Base-by-base conservation (phyloP, 2,888 invertebrate genomes). In the Caenorhabditis afra region DNA sequence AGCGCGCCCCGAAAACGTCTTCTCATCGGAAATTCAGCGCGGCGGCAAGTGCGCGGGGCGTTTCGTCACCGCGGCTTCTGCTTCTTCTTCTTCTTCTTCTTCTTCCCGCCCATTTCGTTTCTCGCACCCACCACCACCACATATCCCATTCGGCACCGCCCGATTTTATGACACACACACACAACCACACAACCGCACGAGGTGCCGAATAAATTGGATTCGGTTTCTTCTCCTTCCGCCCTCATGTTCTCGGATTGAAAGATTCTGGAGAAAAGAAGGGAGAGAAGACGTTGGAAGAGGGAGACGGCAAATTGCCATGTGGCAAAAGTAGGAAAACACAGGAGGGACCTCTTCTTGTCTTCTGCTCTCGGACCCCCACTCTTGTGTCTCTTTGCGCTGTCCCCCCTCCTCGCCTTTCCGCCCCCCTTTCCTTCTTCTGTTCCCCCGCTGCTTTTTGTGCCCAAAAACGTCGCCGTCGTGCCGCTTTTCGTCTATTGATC, bases 101-200 rank as follows among this genome's bases (percentile, higher is more conserved):
- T 59, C 73, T 49, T 65, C 74, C 61, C 74, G 61, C 66, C 74
- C 66, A 59, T 55, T 66, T 74, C 58, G 65, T 73, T 65, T 74
- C 59, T 67, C 74, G 66, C 65, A 65, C 65, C 66, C 74, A 65
- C 53, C 59, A 44, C 58, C 58, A 44, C 41, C 73, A 66, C 59
- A 67, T 67, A 67, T 67, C 66, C 61, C 66, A 67, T 75, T 66
- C 66, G 53, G 66, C 66, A 62, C 73, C 55, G 29, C 29, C 73
- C 73, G 73, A 73, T 73, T 73, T 73, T 73, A 73, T 73, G 73
- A 73, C 73, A 73, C 73, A 71, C 64, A 71, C 62, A 64, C 58
- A 57, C 70, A 71, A 20, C 39, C 55, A 70, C 45, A 37, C 70
- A 70, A 18, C 35, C 53, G 59, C 55, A 62, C 55, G 73, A 64